Evolutionary conservation across 1,140 invertebrate species (phyloP), one percentile per base, ranked within the genome.

Genomic region (Pararge aegeria): DNA sequence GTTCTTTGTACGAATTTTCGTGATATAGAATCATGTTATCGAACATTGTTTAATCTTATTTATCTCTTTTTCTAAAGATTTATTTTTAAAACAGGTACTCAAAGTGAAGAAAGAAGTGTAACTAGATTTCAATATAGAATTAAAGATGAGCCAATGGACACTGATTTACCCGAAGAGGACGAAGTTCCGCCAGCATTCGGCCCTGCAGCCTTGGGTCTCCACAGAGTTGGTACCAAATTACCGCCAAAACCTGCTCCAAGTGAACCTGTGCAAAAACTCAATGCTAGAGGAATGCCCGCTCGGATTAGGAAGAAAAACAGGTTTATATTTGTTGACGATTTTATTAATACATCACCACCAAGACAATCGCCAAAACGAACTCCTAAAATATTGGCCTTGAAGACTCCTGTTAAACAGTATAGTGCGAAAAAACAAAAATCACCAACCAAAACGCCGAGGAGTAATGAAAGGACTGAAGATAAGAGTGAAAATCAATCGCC

Each of bases 321-420:
- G 74, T 91, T 97, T 44, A 97, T 98, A 84, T 97, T 94, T 89
- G 97, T 98, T 90, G 96, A 98, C 89, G 95, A 97, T 78, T 94
- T 97, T 75, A 94, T 97, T 34, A 97, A 96, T 86, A 91, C 92
- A 46, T 94, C 94, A 74, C 94, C 94, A 68, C 93, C 93, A 40
- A 90, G 93, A 56, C 91, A 93, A 55, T 93, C 94, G 7, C 93
- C 94, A 53, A 91, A 92, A 13, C 92, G 94, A 70, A 83, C 90
- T 50, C 78, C 87, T 15, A 94, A 93, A 79, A 81, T 83, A 53
- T 73, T 87, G 44, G 77, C 89, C 0, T 5, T 49, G 2, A 89
- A 91, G 70, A 90, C 92, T 21, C 88, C 92, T 2, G 93, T 80
- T 67, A 92, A 92, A 64, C 74, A 72, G 58, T 64, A 75, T 63